Base-by-base conservation (phyloP, 2,888 invertebrate species). In the Drosophila mercatorum region DNA sequence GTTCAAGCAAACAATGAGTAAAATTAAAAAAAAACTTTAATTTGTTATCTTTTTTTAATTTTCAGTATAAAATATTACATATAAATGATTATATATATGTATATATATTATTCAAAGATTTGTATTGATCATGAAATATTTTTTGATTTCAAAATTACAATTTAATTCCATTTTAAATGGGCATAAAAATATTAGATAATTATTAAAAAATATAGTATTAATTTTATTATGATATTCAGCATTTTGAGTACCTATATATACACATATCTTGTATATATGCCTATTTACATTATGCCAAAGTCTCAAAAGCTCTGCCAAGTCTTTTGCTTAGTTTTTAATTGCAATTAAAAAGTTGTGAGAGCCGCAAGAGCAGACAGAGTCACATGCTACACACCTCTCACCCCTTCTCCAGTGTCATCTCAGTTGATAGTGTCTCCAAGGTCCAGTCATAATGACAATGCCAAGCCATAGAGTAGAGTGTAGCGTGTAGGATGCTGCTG, bases 261-360 rank as follows among this genome's bases (percentile, higher is more conserved):
- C 26, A 22, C 22, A 28, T 8, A 26, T n/a, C 17, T 56, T 12
- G 8, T 22, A 36, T 5, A 43, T 43, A 17, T 22, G 22, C 22
- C 22, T 0, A 22, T 36, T 17, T 8, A 34, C 44, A 14, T 7
- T 55, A 44, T 55, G 10, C n/a, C 44, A 14, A 2, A 38, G 36
- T 41, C 41, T 36, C 31, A 8, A 26, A 17, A 36, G 22, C 36
- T 34, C 0, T 14, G 34, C 7, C 53, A 75, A 77, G 74, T 77
- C 76, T 72, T 74, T 74, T 72, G 72, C 79, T 81, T 75, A 74
- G 75, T 78, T 88, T 86, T 86, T 81, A 86, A 86, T 86, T 86
- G 88, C 84, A 88, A 86, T 86, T 88, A 86, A 86, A 85, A 86
- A 86, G 88, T 86, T 86, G 68, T 68, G 68, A 49, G 68, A 56